Base-by-base conservation (phyloP, 2,113 vertebrate species). In the Odocoileus hemionus region DNA sequence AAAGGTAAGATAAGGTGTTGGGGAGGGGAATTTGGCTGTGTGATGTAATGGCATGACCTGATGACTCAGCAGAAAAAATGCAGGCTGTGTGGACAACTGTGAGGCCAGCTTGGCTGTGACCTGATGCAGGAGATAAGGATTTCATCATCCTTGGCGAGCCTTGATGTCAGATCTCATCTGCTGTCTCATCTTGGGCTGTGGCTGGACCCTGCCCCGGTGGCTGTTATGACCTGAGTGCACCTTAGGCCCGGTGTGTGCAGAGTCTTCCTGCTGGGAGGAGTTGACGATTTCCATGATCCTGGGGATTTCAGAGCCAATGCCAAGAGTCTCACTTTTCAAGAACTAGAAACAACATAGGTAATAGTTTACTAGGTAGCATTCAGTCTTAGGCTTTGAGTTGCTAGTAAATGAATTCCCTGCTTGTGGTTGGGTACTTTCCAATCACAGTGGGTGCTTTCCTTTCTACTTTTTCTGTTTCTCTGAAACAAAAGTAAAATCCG, bases 51-150 rank as follows among this genome's bases (percentile, higher is more conserved):
- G 33, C 67, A 55, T 78, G 23, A n/a, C 52, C 11, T 28, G 85
- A 92, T 95, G 67, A 96, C 67, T 86, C 45, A 55, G 1, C 39
- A 89, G 60, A 88, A 96, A 96, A 95, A 60, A 94, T 25, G 12
- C 43, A 83, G 36, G 70, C 39, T 13, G 23, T 28, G 16, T 70
- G 52, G 39, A 74, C 60, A 84, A 74, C 43, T 79, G 5, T 39
- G 79, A 58, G 45, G 50, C 39, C n/a, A 95, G 25, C 33, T n/a
- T 70, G 33, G 52, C 23, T 39, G 28, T 8, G 28, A 86, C 30
- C 60, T 89, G 93, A 70, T 70, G n/a, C 11, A 28, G 5, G 52
- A 95, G 88, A 67, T 54, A 36, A 86, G 79, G n/a, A n/a, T 64
- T 79, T 74, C 80, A 19, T 55, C 2, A 1, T 39, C 43, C 82